phyloP scores from a whole-genome alignment of 2,113 vertebrate genomes.

The Arenaria interpres region DNA sequence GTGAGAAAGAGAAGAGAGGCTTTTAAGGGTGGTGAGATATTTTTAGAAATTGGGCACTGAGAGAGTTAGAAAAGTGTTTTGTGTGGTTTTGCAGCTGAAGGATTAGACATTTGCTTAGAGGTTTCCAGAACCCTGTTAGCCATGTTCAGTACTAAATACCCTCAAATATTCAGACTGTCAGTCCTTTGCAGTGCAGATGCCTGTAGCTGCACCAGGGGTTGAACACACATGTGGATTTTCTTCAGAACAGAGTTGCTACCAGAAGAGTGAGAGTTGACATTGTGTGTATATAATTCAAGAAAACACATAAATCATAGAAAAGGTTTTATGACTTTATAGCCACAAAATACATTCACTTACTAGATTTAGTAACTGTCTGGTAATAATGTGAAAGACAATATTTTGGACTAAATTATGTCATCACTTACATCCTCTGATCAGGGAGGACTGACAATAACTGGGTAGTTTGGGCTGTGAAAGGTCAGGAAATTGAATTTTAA shows the following conservation, averaged over 20 bases:
- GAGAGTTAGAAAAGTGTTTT: not conserved
- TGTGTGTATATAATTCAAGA: not conserved
- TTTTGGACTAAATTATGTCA: not conserved
- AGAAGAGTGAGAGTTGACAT: not conserved
- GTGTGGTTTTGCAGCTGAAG: not conserved
- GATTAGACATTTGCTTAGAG: not conserved
- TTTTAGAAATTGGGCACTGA: not conserved
- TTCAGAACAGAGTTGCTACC: not conserved
- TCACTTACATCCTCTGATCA: not conserved
- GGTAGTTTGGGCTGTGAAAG: not conserved
- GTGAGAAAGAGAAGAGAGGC: not conserved
- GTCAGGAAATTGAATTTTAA: not conserved
- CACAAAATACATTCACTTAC: not conserved
- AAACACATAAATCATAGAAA: not conserved
- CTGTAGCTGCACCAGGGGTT: not conserved
- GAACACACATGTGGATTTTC: not conserved
- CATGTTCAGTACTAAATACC: not conserved
- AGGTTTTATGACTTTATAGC: not conserved
- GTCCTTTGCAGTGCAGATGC: not conserved
- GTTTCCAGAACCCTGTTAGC: not conserved
- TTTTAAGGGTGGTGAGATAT: not conserved
- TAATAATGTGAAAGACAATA: not conserved
- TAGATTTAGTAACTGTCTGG: not conserved
- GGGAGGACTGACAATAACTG: not conserved
- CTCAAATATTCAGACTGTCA: not conserved